Conservation (phyloP, 1,140 invertebrate species). For the Anastrepha obliqua region DNA sequence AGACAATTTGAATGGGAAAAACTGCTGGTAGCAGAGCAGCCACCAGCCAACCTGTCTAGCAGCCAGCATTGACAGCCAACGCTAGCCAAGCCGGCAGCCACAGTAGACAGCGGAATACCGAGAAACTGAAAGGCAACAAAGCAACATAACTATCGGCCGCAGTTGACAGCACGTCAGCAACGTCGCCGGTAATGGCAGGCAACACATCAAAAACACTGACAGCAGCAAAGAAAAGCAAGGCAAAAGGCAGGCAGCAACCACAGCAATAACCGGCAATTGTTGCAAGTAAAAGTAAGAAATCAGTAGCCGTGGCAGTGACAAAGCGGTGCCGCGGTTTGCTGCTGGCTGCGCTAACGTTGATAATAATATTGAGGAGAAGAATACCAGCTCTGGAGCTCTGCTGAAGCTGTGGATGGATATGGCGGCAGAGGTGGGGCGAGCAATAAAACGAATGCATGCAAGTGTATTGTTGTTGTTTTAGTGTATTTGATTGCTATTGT, state of each 20-base stretch:
- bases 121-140: not conserved
- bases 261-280: not conserved
- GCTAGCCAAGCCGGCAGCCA: not conserved
- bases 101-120: not conserved
- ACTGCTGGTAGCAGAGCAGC: not conserved
- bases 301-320: not conserved
- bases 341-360: not conserved
- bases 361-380: not conserved
- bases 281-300: not conserved
- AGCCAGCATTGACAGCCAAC: not conserved
- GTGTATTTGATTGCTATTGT: slow-evolving; percentile 10
- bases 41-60: not conserved
- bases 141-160: slow-evolving; percentile 17
- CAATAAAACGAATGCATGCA: not conserved
- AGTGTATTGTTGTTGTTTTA: not conserved
- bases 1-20: not conserved
- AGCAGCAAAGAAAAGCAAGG: not conserved
- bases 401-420: not conserved
- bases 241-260: not conserved
- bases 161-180: slow-evolving; percentile 25
- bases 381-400: not conserved
- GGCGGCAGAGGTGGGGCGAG: not conserved
- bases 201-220: slow-evolving; percentile 38
- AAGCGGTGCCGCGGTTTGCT: not conserved
- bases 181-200: slow-evolving; percentile 34